Evolutionary conservation across 2,113 vertebrate genomes (phyloP), one percentile per base, ranked within the genome.

Genomic region (Hippocampus mohnikei): DNA sequence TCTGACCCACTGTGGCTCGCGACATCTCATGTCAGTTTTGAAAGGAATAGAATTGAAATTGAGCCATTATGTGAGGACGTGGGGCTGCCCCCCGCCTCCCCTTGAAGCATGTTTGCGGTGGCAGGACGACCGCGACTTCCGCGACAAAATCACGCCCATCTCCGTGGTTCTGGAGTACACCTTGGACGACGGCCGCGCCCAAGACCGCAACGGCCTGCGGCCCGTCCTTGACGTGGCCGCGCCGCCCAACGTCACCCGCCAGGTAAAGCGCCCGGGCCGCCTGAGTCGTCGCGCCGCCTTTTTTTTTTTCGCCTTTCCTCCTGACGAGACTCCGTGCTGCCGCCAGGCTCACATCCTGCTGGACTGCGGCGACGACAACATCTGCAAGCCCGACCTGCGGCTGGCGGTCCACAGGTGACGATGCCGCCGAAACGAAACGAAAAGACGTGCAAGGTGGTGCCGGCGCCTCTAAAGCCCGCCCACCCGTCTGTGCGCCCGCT

Each of bases 131-230:
- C 93, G 94, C 1, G 96, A 98, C 77, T 98, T 99, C 76, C 92
- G 95, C 81, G 97, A 99, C 89, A 99, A 98, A 78, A 95, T 99
- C 71, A 98, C 95, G 16, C 96, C 96, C 13, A 99, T 99, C 72
- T 95, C 95, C 0, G 91, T 98, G 79, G 94, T 92, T 50, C 96
- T 99, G 95, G 96, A 97, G 71, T 98, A 95, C 80, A 93, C 84
- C 3, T 85, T 99, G 90, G 94, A 99, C 92, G 94, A 94, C 58
- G 90, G 89, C 69, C 90, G 68, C 0, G 93, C 95, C 21, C 91
- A 91, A 0, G 96, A 98, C 78, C 29, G 64, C 0, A 95, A 93
- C 5, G 95, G 95, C 41, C 82, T 99, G 50, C 85, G 91, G 76
- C 97, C 97, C 44, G 94, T 98, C 79, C 86, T 98, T 27, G 95